A percentile compares a stretch with the other conserved stretches of the same genome.
Conservation (phyloP, 2,797 vertebrate genomes). For the Ambastaia sidthimunki region DNA sequence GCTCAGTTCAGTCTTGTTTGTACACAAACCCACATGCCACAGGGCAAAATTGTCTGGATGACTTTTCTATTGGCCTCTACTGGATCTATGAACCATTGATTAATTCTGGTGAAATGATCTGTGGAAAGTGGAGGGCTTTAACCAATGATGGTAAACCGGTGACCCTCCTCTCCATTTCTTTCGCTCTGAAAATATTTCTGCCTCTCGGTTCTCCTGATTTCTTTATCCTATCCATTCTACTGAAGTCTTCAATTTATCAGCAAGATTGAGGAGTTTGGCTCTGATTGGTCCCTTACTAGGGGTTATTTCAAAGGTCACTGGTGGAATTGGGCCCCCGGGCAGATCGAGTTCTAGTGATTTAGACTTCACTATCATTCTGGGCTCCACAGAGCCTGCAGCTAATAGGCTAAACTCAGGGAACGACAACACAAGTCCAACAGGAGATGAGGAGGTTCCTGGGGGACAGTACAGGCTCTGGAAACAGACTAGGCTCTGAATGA, state of each 20-base stretch:
- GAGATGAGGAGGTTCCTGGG: slow-evolving; percentile 12
- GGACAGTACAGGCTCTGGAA: slow-evolving; percentile 5
- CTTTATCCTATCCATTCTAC: slow-evolving; percentile 39
- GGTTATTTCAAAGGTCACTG: slow-evolving; percentile 45
- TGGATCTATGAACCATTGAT: slow-evolving; percentile 12
- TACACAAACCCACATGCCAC: slow-evolving; percentile 8
- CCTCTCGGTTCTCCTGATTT: slow-evolving; percentile 27
- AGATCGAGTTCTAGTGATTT: slow-evolving; percentile 20
- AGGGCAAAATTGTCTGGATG: background rate
- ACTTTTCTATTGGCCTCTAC: slow-evolving; percentile 14
- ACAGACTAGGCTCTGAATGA: slow-evolving; percentile 33
- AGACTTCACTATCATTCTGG: slow-evolving; percentile 12
- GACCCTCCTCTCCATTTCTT: slow-evolving; percentile 23
- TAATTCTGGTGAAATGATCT: slow-evolving; percentile 5
- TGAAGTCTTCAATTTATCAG: slow-evolving; percentile 32
- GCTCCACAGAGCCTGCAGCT: slow-evolving; percentile 42
- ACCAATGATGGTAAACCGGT: slow-evolving; percentile 26
- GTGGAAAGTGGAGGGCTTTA: slow-evolving; percentile 14
- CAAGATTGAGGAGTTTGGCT: slow-evolving; percentile 40
- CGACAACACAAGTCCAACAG: slow-evolving; percentile 12
- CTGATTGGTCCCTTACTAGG: slow-evolving; percentile 43
- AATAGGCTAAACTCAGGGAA: slow-evolving; percentile 48
- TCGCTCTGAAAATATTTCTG: slow-evolving; percentile 17
- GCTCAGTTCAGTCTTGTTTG: slow-evolving; percentile 32
- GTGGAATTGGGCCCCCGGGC: slow-evolving; percentile 1